Evolutionary conservation across 2,113 vertebrate genomes (phyloP).

Genomic region (Camelus bactrianus): DNA sequence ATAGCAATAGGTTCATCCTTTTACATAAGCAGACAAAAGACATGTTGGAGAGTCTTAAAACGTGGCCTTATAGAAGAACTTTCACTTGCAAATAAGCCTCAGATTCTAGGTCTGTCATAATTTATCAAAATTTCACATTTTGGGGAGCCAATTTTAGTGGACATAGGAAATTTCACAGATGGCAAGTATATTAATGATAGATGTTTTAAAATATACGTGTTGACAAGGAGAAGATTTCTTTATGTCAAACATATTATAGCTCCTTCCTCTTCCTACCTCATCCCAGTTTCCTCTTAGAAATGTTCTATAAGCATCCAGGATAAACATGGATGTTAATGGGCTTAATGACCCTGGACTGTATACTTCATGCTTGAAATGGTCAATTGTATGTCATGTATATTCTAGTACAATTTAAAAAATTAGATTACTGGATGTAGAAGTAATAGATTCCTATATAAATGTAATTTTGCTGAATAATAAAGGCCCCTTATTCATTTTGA

Average conservation of each 20-base stretch:
- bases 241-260: not conserved
- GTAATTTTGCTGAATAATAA: not conserved
- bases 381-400: not conserved
- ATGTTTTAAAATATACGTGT: constrained; percentile 8
- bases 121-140: constrained; percentile 14
- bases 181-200: not conserved
- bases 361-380: not conserved
- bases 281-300: not conserved
- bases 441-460: not conserved
- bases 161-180: constrained; percentile 2
- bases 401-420: not conserved
- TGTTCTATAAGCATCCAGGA: not conserved
- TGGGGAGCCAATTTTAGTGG: not conserved
- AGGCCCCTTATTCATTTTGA: not conserved
- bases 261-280: not conserved
- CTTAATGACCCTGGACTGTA: not conserved
- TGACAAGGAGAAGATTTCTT: not conserved
- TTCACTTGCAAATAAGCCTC: not conserved
- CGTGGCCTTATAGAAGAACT: not conserved
- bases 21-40: not conserved
- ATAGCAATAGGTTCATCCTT: not conserved
- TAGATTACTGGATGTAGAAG: not conserved
- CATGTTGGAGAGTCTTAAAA: not conserved
- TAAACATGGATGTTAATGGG: not conserved
- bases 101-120: not conserved